Percentiles rank a stretch among this genome's conserved stretches.
phyloP scores from a whole-genome alignment of 2,797 vertebrate genomes.

The Aselliscus stoliczkanus region DNA sequence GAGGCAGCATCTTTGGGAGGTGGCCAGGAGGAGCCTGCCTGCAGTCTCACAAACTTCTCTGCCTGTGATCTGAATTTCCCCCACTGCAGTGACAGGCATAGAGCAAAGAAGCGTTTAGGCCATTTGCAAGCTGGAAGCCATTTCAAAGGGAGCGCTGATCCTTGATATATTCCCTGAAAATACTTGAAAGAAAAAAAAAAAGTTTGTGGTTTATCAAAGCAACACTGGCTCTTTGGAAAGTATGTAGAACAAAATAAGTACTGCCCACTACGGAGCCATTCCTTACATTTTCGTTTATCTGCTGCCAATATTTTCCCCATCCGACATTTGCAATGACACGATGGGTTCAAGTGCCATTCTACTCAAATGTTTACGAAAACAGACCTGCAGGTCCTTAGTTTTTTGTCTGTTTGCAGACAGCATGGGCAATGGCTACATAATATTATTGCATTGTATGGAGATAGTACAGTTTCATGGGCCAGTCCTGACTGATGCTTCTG shows the following conservation, averaged over 20 bases:
- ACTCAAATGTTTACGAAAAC: background rate
- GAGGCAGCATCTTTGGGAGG: background rate
- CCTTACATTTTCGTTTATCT: accelerated
- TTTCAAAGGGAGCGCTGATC: constrained; percentile 33
- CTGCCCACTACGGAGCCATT: accelerated
- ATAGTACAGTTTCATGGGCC: accelerated
- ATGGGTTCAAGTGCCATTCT: accelerated
- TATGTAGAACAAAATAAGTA: background rate
- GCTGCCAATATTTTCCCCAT: too few relatives aligned
- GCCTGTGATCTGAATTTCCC: background rate
- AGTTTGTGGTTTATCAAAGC: background rate
- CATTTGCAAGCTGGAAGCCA: background rate
- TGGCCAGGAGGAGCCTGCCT: background rate
- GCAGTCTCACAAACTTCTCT: accelerated
- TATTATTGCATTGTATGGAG: accelerated
- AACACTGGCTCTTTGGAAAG: background rate
- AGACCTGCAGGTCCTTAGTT: accelerated
- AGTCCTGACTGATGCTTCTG: accelerated
- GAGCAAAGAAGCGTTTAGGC: background rate
- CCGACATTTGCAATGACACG: background rate
- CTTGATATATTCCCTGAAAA: background rate
- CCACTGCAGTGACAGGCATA: accelerated
- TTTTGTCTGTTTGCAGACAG: background rate
- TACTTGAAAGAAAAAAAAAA: background rate
- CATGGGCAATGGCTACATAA: accelerated